phyloP scores from a whole-genome alignment of 2,113 vertebrate species.

The Picathartes gymnocephalus region DNA sequence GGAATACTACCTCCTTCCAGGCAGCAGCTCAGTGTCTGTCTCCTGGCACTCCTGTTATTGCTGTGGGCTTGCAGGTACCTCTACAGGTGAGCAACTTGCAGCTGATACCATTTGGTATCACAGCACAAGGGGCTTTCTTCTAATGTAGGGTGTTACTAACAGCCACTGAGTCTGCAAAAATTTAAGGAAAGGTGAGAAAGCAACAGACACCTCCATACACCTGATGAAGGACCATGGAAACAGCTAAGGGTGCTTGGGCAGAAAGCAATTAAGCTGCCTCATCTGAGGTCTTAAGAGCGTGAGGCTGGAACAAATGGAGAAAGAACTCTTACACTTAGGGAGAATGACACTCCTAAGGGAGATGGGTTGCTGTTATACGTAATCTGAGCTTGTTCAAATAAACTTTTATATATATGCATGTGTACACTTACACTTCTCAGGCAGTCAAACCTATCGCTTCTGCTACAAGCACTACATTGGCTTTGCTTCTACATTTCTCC shows the following conservation, averaged over 20 bases:
- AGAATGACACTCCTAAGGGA: not conserved
- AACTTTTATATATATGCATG: fast-evolving
- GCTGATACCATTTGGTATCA: not conserved
- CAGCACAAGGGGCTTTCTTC: not conserved
- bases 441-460: not conserved
- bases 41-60: not conserved
- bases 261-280: not conserved
- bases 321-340: not conserved
- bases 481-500: not conserved
- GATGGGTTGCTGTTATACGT: fast-evolving
- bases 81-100: not conserved
- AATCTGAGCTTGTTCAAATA: not conserved
- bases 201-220: not conserved
- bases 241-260: not conserved
- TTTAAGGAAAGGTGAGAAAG: not conserved
- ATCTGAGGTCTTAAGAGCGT: not conserved
- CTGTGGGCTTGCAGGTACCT: not conserved
- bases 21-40: not conserved
- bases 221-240: not conserved
- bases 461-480: fast-evolving
- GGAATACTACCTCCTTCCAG: fast-evolving
- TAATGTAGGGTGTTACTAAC: fast-evolving
- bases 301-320: not conserved
- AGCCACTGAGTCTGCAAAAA: not conserved
- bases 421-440: fast-evolving